These are phyloP conservation scores for Labia minor DNA, from an alignment of 2,888 invertebrate species.

Conservation along the genomic window DNA sequence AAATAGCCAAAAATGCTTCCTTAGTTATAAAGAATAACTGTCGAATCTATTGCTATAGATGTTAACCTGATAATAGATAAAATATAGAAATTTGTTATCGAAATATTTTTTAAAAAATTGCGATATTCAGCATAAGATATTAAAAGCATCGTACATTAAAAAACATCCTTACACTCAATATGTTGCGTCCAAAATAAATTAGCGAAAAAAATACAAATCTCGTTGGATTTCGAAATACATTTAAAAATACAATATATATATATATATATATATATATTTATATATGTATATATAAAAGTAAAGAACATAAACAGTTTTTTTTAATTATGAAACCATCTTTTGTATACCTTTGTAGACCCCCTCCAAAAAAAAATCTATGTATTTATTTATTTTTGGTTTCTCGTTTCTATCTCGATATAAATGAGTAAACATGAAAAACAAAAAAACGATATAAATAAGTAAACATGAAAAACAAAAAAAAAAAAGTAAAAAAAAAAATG, in stretches of 20 bases:
- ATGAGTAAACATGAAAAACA: no score
- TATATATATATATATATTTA: no score
- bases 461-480: not conserved
- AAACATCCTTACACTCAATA: not conserved
- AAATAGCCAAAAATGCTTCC: not conserved
- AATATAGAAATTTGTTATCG: not conserved
- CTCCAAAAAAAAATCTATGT: not conserved
- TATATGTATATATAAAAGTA: no score
- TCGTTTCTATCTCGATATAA: not conserved
- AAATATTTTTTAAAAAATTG: not conserved
- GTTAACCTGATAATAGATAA: no score
- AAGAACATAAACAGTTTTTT: no score
- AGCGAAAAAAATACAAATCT: not conserved
- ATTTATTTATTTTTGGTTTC: not conserved
- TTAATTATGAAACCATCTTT: no score
- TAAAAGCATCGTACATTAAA: not conserved
- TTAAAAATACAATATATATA: no score
- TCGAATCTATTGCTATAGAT: not conserved
- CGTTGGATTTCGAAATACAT: slow-evolving; percentile 2
- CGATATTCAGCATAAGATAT: not conserved
- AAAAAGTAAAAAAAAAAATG: not conserved
- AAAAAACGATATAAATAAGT: not conserved
- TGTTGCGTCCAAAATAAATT: slow-evolving; percentile 5
- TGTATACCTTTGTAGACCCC: no score
- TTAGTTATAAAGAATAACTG: not conserved